These are phyloP conservation scores for Sphaerodactylus townsendi DNA, from an alignment of 2,113 vertebrate genomes.

Conservation along the genomic window DNA sequence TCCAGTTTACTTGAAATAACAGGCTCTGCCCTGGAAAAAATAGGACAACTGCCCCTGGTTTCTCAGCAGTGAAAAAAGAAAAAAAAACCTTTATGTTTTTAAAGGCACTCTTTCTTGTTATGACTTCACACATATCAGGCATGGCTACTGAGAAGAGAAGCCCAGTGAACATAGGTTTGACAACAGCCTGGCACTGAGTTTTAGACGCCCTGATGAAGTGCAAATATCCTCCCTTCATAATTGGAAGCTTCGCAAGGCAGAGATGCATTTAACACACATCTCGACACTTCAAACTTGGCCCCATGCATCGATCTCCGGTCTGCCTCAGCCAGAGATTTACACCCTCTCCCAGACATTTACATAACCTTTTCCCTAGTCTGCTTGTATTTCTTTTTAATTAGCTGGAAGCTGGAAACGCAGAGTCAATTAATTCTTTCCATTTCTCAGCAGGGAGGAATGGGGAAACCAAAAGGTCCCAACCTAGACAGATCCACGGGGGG, in stretches of 20 bases:
- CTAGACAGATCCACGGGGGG: neutral
- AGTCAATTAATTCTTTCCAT: conserved; percentile 22
- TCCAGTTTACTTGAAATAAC: neutral
- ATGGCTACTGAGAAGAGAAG: neutral
- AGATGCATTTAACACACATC: conserved; percentile 9
- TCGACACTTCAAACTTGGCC: neutral
- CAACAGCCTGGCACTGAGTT: neutral
- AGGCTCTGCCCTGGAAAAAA: too few species aligned
- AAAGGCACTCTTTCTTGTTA: neutral
- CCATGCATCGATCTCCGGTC: conserved; percentile 3
- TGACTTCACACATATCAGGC: neutral
- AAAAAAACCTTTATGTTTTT: neutral
- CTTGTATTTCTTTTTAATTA: conserved; percentile 35
- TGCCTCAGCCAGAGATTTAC: conserved; percentile 29
- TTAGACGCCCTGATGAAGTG: neutral
- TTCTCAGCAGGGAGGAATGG: neutral
- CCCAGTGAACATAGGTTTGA: neutral
- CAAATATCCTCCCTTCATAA: neutral
- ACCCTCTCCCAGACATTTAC: conserved; percentile 8
- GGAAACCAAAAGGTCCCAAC: neutral
- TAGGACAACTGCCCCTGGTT: neutral
- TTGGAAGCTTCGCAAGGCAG: neutral
- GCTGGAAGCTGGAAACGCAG: conserved; percentile 4
- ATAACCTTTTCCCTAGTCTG: conserved; percentile 18
- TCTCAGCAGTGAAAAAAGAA: neutral